Conservation (phyloP, 2,113 vertebrate genomes). For the Daubentonia madagascariensis region DNA sequence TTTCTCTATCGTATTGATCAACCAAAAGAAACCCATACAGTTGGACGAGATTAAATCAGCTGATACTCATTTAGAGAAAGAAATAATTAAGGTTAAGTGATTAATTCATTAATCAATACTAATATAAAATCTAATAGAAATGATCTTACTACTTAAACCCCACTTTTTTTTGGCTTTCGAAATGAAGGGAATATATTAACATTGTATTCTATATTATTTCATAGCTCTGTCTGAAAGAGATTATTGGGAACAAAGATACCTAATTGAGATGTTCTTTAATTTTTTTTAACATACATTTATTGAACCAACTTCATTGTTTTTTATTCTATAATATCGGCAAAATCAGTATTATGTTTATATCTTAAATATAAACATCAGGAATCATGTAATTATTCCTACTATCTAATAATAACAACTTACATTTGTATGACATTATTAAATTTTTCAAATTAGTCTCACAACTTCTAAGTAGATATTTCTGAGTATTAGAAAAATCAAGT, state of each 20-base stretch:
- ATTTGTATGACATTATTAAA: slow-evolving; percentile 19
- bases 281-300: not conserved
- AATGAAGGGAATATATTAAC: not conserved
- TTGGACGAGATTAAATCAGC: slow-evolving; percentile 88
- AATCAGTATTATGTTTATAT: not conserved
- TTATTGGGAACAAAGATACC: not conserved
- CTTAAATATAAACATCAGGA: not conserved
- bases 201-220: not conserved
- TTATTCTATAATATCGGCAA: not conserved
- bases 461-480: slow-evolving; percentile 8
- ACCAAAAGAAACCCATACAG: slow-evolving; percentile 87
- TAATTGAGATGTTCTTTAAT: slow-evolving; percentile 14
- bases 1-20: slow-evolving; percentile 93
- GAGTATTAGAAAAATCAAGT: not conserved
- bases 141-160: not conserved
- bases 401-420: not conserved
- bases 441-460: slow-evolving; percentile 46
- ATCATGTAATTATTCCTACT: slow-evolving; percentile 12
- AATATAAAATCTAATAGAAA: slow-evolving; percentile 39
- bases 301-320: not conserved
- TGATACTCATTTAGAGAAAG: not conserved
- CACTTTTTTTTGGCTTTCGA: not conserved
- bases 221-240: not conserved
- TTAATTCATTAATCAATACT: not conserved
- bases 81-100: not conserved